Evolutionary conservation across 2,113 vertebrate species (phyloP).

Genomic region (Raja brachyura): DNA sequence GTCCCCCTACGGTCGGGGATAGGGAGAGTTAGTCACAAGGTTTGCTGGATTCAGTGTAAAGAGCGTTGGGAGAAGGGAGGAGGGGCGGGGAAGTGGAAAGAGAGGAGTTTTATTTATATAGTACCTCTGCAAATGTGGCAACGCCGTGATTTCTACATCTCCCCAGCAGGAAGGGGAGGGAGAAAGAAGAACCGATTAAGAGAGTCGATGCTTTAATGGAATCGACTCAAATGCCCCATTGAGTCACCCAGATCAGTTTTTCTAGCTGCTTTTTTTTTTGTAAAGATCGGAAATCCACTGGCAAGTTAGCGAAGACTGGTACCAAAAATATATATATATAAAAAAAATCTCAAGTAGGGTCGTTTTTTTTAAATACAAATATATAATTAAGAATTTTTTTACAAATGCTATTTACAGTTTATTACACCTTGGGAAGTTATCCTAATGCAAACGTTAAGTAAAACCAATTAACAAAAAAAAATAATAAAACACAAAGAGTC

Average conservation of each 20-base stretch:
- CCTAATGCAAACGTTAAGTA: slow-evolving; percentile 49
- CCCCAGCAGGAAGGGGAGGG: background rate
- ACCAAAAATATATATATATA: background rate
- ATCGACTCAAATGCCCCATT: background rate
- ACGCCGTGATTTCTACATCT: background rate
- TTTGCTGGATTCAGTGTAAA: background rate
- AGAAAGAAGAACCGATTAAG: background rate
- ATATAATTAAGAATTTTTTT: slow-evolving; percentile 68
- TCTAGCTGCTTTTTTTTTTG: background rate
- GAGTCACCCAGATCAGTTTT: background rate
- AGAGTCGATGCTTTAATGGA: background rate
- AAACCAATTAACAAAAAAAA: slow-evolving; percentile 53
- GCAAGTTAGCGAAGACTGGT: background rate
- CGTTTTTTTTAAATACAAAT: slow-evolving; percentile 73
- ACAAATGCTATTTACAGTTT: slow-evolving; percentile 87
- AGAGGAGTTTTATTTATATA: background rate
- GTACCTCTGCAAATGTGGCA: background rate
- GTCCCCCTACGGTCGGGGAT: background rate
- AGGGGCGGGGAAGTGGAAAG: too few relatives aligned
- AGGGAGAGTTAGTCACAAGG: background rate
- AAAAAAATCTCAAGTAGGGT: slow-evolving; percentile 32
- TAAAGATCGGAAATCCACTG: background rate
- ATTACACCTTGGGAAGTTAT: slow-evolving; percentile 56
- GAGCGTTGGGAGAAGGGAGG: too few relatives aligned
- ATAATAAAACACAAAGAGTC: background rate